Conservation (phyloP, 2,797 vertebrate genomes). For the Oophaga sylvatica region DNA sequence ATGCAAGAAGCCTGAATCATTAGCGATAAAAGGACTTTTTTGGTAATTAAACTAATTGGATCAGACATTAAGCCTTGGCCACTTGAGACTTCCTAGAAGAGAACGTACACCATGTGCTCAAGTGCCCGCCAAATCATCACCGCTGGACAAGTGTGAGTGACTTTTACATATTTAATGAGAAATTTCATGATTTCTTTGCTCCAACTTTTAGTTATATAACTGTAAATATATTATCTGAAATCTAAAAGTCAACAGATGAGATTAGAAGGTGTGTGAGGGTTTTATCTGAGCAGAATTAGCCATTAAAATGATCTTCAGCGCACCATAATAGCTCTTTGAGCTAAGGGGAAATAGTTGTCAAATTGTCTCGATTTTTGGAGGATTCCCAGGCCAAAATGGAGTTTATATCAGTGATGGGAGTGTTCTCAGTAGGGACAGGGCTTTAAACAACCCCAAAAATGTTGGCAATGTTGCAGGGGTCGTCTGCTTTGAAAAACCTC, state of each 20-base stretch:
- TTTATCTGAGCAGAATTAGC: not conserved
- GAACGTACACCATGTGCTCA: not conserved
- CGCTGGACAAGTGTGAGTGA: not conserved
- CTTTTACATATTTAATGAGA: no score
- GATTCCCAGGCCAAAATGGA: no score
- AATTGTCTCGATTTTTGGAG: no score
- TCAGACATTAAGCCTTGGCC: not conserved
- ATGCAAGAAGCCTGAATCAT: not conserved
- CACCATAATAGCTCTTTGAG: not conserved
- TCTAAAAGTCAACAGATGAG: not conserved
- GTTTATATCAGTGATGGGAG: no score
- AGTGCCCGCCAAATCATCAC: not conserved
- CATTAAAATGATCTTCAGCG: not conserved
- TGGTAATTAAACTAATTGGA: conserved; percentile 14
- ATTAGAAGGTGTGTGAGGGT: not conserved
- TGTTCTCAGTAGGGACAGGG: no score
- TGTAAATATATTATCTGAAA: no score
- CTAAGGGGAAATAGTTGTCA: no score
- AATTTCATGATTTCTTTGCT: not conserved
- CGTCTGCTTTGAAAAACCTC: not conserved
- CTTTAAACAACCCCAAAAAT: no score
- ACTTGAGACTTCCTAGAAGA: not conserved
- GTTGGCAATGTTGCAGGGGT: not conserved
- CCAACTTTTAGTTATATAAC: not conserved
- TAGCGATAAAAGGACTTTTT: conserved; percentile 22